These are phyloP conservation scores for Pseudopleuronectes americanus DNA, from an alignment of 2,797 vertebrate species.

Conservation along the genomic window DNA sequence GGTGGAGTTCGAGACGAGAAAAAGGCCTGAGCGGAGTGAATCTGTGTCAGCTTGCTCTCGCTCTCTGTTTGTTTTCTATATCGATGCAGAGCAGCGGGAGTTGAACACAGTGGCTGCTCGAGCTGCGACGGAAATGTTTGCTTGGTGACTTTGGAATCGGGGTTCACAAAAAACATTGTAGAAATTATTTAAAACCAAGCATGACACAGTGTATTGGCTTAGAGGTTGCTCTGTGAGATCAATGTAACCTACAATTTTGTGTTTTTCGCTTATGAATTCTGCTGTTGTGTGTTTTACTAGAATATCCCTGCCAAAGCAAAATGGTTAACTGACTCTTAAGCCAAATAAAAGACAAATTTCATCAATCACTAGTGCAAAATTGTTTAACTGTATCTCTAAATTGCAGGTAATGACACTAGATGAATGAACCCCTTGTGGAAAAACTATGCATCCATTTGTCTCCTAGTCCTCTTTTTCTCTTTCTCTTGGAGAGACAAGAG, in stretches of 20 bases:
- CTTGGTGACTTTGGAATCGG: conserved; percentile 21
- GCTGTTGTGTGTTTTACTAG: conserved; percentile 22
- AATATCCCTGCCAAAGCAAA: conserved; percentile 10
- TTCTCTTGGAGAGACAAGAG: background rate
- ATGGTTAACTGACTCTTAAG: conserved; percentile 5
- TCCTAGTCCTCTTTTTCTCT: background rate
- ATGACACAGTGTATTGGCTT: conserved; percentile 1
- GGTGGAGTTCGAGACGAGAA: conserved; percentile 23
- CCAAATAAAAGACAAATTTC: background rate
- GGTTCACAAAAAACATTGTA: conserved; percentile 10
- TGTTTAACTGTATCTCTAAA: background rate
- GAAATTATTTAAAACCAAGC: conserved; percentile 20
- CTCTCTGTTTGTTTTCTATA: conserved; percentile 31
- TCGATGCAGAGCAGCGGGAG: conserved; percentile 31
- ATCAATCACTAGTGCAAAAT: background rate
- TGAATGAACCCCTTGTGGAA: too few species aligned
- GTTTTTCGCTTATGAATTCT: conserved; percentile 24
- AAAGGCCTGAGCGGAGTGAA: conserved; percentile 18
- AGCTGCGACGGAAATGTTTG: conserved; percentile 18
- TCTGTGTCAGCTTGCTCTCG: conserved; percentile 18
- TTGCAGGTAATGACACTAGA: background rate
- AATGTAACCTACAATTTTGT: conserved; percentile 36
- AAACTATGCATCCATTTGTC: background rate
- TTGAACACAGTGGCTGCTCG: conserved; percentile 7
- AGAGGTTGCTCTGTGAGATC: conserved; percentile 4